Evolutionary conservation across 2,888 invertebrate genomes (phyloP), one percentile per base, ranked within the genome.

Genomic region (Dolichopus griseipennis): DNA sequence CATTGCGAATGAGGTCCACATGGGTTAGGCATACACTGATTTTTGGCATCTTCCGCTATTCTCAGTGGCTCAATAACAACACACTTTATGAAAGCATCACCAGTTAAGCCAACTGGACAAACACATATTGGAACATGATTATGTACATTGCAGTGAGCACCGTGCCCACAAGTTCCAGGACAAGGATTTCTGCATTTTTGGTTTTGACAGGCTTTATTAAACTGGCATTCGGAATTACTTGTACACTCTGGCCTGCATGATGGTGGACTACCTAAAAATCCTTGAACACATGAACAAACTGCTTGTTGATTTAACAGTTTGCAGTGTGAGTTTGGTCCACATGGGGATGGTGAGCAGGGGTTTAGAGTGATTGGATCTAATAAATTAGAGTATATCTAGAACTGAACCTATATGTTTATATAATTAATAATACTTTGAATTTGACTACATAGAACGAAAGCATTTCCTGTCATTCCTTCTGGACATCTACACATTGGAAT

Each of bases 111-210:
- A 33, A 82, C 75, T 43, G 87, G 87, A 73, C 92, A 92, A 67
- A 87, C 87, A 78, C 92, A 92, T 77, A 90, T 90, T 6, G 92
- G 92, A 79, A 89, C 91, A 75, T 93, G 90, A 78, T 90, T 90
- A 65, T 91, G 87, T 34, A 92, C 90, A 80, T 88, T 86, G 76
- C 93, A 93, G 72, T 84, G 83, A 3, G 92, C 90, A 72, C 83
- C 83, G 34, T 90, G 83, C 21, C 93, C 93, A 76, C 93, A 93
- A 18, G 90, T 86, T 74, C 91, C 91, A 68, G 86, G 86, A 75
- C 93, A 93, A n/a, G 93, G 92, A 78, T 92, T 87, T 41, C 87
- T 83, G 77, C 93, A 93, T 81, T 90, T 90, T 77, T 89, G 88
- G 76, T 91, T 92, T 67, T 86, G 87, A 75, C 92, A 92, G 6